Conservation (phyloP, 2,888 invertebrate genomes). For the Diaphora mendica region DNA sequence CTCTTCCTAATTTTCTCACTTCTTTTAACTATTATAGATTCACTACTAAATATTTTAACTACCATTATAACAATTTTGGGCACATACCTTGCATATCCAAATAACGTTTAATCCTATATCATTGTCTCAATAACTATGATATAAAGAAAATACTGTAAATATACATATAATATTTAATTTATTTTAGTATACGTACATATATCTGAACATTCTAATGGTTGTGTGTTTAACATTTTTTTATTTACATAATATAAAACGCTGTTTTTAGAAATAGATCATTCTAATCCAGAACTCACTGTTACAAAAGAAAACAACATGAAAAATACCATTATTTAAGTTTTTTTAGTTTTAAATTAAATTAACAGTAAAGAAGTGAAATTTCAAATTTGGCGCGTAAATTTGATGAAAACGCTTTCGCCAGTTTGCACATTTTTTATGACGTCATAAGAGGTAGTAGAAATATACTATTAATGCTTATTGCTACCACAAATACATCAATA, state of each 20-base stretch:
- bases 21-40: background rate
- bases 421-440: background rate
- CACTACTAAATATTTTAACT: background rate
- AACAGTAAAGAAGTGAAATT: background rate
- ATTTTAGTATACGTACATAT: background rate
- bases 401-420: background rate
- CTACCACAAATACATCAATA: background rate
- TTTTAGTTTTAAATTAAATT: background rate
- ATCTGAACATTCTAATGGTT: slow-evolving; percentile 16
- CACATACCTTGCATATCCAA: slow-evolving; percentile 16
- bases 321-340: background rate
- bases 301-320: background rate
- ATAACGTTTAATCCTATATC: background rate
- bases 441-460: background rate
- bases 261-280: background rate
- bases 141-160: background rate
- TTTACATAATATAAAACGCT: background rate
- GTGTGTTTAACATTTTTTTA: slow-evolving; percentile 5
- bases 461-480: background rate
- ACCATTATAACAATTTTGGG: background rate
- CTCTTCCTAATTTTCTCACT: background rate
- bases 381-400: background rate
- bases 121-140: background rate
- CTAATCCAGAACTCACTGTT: background rate
- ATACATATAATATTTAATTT: background rate